Evolutionary conservation across 2,888 invertebrate species (phyloP).

Genomic region (Dolichopus griseipennis): DNA sequence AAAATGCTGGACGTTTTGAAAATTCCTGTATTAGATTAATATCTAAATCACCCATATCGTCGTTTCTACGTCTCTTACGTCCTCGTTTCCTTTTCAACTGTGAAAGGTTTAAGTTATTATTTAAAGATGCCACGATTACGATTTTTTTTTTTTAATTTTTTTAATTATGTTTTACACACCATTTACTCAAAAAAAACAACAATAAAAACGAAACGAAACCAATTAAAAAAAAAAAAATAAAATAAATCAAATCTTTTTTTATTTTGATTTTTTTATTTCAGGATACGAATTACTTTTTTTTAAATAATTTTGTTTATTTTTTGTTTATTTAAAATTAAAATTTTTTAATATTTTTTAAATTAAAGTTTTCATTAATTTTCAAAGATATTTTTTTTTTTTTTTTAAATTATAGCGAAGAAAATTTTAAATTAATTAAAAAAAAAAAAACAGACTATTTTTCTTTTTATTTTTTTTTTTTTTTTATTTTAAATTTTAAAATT

Average conservation of each 20-base stretch:
- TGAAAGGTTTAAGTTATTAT: constrained; percentile 10
- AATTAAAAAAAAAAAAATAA: not conserved
- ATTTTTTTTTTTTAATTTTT: constrained; percentile 9
- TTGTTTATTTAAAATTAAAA: not conserved
- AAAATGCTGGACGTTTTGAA: constrained; percentile 37
- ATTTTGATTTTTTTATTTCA: not conserved
- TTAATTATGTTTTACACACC: constrained; percentile 2
- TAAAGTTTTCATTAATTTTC: too few species aligned
- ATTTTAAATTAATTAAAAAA: too few species aligned
- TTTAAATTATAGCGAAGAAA: too few species aligned
- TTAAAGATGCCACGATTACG: constrained; percentile 14
- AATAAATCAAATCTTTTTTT: not conserved
- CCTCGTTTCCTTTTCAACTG: constrained; percentile 27
- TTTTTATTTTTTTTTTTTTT: too few species aligned
- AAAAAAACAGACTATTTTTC: too few species aligned
- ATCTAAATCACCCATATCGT: constrained; percentile 41
- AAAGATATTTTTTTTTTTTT: too few species aligned
- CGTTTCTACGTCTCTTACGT: constrained; percentile 31
- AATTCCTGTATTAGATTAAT: constrained; percentile 37
- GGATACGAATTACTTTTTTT: not conserved
- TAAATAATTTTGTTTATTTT: not conserved
- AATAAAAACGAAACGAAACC: not conserved
- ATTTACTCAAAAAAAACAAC: not conserved
- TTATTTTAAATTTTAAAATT: too few species aligned
- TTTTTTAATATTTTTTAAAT: too few species aligned